Base-by-base conservation (phyloP, 2,888 invertebrate species). In the Epistrophella euchroma region DNA sequence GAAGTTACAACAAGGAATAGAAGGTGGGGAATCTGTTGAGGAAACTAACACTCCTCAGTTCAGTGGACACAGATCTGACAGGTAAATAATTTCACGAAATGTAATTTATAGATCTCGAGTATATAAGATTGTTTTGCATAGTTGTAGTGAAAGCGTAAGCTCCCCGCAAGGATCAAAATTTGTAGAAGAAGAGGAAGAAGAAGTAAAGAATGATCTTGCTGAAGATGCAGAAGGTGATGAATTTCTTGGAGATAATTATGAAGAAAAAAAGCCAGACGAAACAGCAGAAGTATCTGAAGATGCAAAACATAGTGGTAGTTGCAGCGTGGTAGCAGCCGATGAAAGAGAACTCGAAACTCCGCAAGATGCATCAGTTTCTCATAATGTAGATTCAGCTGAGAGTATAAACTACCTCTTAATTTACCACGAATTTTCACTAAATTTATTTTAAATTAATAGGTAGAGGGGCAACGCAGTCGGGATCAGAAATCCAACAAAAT, bases 31-130 rank as follows among this genome's bases (percentile, higher is more conserved):
- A 88, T 93, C 93, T 77, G 93, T 92, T 6, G 94, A 94, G 87
- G 94, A 94, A 88, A 93, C 97, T 89, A 97, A 97, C 88, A 97
- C 98, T 40, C 98, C 98, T 17, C 98, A 19, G 97, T 97, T 4
- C 93, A 88, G 87, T 83, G 89, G 84, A 4, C 90, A 91, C 35
- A 89, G 90, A 52, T 90, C 89, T 0, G 91, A 91, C 37, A 91
- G 91, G 91, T 91, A 62, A 74, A 87, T 22, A 82, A 83, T 9
- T 56, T 7, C 7, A 64, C 32, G n/a, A n/a, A 40, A 25, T 4
- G n/a, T 43, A 0, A n/a, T 25, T 56, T 22, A n/a, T 58, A n/a
- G n/a, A 25, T 52, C 9, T 52, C 4, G 1, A 15, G 4, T 52
- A n/a, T 9, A 28, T 2, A 28, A 28, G 7, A 15, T 52, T 1